phyloP scores from a whole-genome alignment of 2,888 invertebrate genomes.

The Druceiella hillmani region DNA sequence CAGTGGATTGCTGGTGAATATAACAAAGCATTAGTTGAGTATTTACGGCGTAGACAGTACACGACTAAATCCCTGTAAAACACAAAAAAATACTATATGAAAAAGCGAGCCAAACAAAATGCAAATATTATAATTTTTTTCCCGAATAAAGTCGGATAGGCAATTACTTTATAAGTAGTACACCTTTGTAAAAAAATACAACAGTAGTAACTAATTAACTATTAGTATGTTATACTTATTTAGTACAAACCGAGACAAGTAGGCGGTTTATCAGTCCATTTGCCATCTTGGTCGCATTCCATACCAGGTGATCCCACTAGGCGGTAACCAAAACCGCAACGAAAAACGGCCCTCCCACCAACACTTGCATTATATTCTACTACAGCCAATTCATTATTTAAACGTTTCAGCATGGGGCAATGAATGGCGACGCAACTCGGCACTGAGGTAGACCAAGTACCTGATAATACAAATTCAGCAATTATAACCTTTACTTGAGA shows the following conservation, averaged over 20 bases:
- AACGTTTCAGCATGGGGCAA: conserved; percentile 64
- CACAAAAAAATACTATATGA: no score
- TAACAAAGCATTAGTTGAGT: not conserved
- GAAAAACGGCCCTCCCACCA: conserved; percentile 75
- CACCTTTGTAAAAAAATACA: no score
- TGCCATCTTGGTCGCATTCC: conserved; percentile 73
- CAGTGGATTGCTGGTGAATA: conserved; percentile 70
- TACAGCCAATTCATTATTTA: conserved; percentile 67
- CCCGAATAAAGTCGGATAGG: no score
- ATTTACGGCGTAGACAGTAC: no score
- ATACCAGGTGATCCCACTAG: conserved; percentile 71
- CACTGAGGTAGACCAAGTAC: conserved; percentile 70
- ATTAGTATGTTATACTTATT: no score
- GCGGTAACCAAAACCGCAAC: conserved; percentile 79
- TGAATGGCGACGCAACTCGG: conserved; percentile 74
- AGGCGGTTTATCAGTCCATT: conserved; percentile 74
- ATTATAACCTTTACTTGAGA: not conserved
- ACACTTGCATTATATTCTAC: conserved; percentile 77
- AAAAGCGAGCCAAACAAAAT: no score
- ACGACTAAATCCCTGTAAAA: no score
- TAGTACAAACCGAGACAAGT: conserved; percentile 72
- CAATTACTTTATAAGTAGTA: no score
- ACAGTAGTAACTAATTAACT: no score
- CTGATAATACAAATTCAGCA: conserved; percentile 34
- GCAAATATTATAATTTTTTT: no score